These are phyloP conservation scores for Rhipidura dahli DNA, from an alignment of 2,113 vertebrate genomes.

Conservation along the genomic window DNA sequence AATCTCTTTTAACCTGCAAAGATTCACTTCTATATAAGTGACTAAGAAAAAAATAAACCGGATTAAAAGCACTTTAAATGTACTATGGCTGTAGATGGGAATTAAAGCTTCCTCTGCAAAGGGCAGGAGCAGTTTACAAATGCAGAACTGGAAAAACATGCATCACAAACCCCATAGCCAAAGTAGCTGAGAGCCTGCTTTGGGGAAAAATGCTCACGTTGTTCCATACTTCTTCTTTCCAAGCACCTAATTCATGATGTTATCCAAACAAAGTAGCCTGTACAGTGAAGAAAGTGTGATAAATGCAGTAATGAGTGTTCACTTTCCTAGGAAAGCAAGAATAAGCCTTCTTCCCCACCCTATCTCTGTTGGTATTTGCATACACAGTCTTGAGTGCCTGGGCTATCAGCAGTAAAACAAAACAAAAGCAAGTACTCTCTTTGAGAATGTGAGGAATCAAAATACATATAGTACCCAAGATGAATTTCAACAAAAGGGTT, in stretches of 20 bases:
- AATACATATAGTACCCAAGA: background rate
- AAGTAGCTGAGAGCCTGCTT: background rate
- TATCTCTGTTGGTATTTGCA: background rate
- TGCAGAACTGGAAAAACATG: background rate
- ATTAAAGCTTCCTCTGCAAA: background rate
- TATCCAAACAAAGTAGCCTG: rapidly evolving
- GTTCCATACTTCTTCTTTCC: background rate
- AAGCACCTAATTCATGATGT: background rate
- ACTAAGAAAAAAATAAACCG: background rate
- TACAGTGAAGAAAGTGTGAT: background rate
- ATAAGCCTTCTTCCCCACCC: background rate
- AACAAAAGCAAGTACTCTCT: background rate
- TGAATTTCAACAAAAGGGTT: background rate
- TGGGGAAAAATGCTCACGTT: background rate
- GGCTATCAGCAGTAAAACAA: background rate
- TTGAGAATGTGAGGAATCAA: background rate
- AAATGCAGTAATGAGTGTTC: background rate
- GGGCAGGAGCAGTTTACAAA: background rate
- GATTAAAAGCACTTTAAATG: background rate
- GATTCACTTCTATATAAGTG: background rate
- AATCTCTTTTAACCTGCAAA: background rate
- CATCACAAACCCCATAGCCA: background rate
- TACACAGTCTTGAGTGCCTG: background rate
- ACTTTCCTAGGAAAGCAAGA: background rate
- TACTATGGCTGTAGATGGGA: background rate